Percentiles rank a stretch among this genome's conserved stretches.
Evolutionary conservation across 2,888 invertebrate genomes (phyloP).

Genomic region (Dasysyrphus tricinctus): DNA sequence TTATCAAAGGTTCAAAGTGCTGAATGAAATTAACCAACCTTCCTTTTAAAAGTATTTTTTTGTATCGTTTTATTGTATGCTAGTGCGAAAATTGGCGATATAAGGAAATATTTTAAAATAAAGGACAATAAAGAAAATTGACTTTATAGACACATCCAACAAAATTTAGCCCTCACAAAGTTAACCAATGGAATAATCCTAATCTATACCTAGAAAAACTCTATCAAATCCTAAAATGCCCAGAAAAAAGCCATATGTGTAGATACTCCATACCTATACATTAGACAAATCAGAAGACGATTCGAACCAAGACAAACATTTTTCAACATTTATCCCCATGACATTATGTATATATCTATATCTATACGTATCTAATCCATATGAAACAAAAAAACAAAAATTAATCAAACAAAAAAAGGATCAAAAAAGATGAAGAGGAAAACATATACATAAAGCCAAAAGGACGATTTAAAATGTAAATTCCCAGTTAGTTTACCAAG

Average conservation of each 20-base stretch:
- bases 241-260: background rate
- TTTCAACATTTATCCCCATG: background rate
- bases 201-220: background rate
- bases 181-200: background rate
- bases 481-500: slow-evolving; percentile 67
- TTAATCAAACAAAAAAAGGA: slow-evolving; percentile 47
- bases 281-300: background rate
- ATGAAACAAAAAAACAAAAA: slow-evolving; percentile 38
- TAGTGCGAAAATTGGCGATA: no score
- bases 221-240: background rate
- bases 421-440: slow-evolving; percentile 11
- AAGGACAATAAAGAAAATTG: no score
- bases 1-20: no score
- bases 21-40: no score
- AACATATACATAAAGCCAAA: slow-evolving; percentile 32
- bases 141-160: no score
- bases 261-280: background rate
- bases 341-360: background rate
- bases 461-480: slow-evolving; percentile 67
- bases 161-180: background rate
- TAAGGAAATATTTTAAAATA: no score
- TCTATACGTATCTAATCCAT: slow-evolving; percentile 48
- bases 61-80: no score
- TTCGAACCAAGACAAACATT: background rate
- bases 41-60: no score